Evolutionary conservation across 2,113 vertebrate genomes (phyloP).

Genomic region (Australoheros scitulus): DNA sequence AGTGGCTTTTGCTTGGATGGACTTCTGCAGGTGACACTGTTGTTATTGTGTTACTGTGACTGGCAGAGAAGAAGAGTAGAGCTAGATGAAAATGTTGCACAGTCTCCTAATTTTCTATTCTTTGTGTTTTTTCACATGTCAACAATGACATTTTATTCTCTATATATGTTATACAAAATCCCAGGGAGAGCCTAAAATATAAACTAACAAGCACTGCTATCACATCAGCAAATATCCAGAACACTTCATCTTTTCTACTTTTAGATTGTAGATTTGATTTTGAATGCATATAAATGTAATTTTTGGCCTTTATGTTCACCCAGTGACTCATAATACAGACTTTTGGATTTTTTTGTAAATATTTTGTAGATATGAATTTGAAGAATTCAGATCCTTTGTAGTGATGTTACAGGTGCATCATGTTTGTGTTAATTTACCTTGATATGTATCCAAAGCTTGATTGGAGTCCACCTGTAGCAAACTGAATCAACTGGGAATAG

Average conservation of each 20-base stretch:
- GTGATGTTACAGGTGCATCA: neutral
- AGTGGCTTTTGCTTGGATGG: neutral
- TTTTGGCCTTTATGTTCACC: neutral
- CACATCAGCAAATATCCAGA: rapidly evolving
- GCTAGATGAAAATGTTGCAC: neutral
- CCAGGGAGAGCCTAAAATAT: neutral
- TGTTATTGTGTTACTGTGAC: neutral
- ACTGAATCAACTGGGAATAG: neutral
- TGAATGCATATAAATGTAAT: neutral
- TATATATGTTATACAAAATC: neutral
- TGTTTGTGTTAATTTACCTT: neutral
- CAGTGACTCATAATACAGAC: neutral
- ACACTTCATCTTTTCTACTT: neutral
- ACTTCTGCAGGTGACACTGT: neutral
- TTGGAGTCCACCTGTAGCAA: neutral
- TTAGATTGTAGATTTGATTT: neutral
- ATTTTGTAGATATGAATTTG: rapidly evolving
- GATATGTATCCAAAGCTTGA: neutral
- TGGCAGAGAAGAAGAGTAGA: neutral
- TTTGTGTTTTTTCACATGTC: neutral
- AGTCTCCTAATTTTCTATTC: neutral
- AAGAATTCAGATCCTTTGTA: neutral
- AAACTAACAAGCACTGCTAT: neutral
- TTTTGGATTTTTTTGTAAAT: neutral
- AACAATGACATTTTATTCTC: neutral